Conservation (phyloP, 2,888 invertebrate genomes). For the Hanleya hanleyi region DNA sequence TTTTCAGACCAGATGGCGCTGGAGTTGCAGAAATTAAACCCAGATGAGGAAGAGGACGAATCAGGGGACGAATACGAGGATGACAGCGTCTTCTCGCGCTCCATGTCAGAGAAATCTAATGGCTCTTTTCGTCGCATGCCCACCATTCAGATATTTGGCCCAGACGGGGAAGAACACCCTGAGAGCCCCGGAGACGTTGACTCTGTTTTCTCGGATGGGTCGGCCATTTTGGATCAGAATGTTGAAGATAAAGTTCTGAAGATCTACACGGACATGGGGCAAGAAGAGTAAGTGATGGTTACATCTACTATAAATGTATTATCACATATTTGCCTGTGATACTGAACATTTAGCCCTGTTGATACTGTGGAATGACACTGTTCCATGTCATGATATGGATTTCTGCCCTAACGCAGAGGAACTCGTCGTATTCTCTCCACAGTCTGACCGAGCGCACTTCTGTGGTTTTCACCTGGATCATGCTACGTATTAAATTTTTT, state of each 20-base stretch:
- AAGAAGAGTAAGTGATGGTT: slow-evolving; percentile 53
- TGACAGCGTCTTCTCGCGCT: slow-evolving; percentile 55
- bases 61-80: slow-evolving; percentile 48
- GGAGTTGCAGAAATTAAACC: slow-evolving; percentile 55
- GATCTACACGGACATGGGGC: slow-evolving; percentile 85
- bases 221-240: slow-evolving; percentile 22
- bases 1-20: slow-evolving; percentile 55
- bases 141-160: not conserved
- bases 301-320: too few relatives aligned
- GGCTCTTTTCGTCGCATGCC: not conserved
- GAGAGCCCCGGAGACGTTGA: not conserved
- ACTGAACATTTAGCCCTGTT: too few relatives aligned
- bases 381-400: too few relatives aligned
- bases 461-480: too few relatives aligned
- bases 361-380: too few relatives aligned
- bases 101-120: slow-evolving; percentile 25
- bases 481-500: too few relatives aligned
- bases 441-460: too few relatives aligned
- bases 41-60: slow-evolving; percentile 38
- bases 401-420: too few relatives aligned
- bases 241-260: slow-evolving; percentile 45
- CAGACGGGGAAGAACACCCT: slow-evolving; percentile 12
- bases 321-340: too few relatives aligned
- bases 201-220: slow-evolving; percentile 18
- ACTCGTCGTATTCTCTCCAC: too few relatives aligned